These are phyloP conservation scores for Prunella himalayana DNA, from an alignment of 2,113 vertebrate species.

Conservation along the genomic window DNA sequence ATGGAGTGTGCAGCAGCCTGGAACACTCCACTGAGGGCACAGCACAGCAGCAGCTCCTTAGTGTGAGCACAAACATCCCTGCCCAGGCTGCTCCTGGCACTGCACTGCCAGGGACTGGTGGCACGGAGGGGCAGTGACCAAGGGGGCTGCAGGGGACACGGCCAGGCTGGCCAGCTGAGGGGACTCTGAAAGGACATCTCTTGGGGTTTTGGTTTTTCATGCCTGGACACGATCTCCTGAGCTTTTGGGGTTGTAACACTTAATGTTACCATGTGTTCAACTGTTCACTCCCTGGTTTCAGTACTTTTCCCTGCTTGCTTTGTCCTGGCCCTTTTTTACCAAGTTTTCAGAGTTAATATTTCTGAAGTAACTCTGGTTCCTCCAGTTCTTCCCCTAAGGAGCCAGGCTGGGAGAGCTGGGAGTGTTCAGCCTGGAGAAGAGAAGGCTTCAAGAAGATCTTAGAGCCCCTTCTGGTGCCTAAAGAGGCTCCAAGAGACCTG, in stretches of 20 bases:
- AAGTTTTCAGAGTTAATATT: not conserved
- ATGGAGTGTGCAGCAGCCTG: not conserved
- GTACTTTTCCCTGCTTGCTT: not conserved
- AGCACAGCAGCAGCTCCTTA: not conserved
- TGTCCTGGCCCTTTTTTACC: not conserved
- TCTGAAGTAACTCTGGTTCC: not conserved
- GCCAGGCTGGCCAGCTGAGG: not conserved
- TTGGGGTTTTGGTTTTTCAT: not conserved
- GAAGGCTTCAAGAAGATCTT: not conserved
- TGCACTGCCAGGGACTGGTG: rapidly evolving
- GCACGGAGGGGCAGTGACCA: rapidly evolving
- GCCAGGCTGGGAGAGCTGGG: not conserved
- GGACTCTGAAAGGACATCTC: not conserved
- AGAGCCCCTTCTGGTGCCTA: not conserved
- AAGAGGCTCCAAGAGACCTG: not conserved
- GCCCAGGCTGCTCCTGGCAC: not conserved
- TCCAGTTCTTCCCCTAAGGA: not conserved
- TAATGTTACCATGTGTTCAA: not conserved
- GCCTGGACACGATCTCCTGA: not conserved
- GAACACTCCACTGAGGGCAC: not conserved
- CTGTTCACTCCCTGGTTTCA: not conserved
- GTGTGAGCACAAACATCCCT: not conserved
- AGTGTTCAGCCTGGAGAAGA: not conserved
- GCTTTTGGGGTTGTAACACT: not conserved
- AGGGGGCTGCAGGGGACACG: not conserved